A percentile compares a stretch with the other conserved stretches of the same genome.
phyloP scores from a whole-genome alignment of 2,888 invertebrate genomes.

The Unio pictorum region DNA sequence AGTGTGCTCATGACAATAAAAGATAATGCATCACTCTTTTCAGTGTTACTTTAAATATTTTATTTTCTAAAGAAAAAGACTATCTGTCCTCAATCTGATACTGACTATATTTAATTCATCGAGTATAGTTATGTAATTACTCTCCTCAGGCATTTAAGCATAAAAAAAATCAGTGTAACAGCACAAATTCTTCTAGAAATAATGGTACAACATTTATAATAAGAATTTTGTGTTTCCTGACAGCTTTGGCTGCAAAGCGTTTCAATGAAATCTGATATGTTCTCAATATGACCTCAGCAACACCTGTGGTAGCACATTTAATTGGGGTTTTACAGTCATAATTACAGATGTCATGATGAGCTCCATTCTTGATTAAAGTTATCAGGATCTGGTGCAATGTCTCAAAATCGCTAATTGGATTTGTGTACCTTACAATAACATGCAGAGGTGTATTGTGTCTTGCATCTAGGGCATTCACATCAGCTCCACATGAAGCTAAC shows the following conservation, averaged over 20 bases:
- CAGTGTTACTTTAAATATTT: too few relatives aligned
- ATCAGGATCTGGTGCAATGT: constrained; percentile 77
- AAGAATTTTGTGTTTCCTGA: constrained; percentile 78
- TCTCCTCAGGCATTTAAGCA: too few relatives aligned
- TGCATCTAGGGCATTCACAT: constrained; percentile 84
- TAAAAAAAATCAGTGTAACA: constrained; percentile 48
- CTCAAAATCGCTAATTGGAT: constrained; percentile 73
- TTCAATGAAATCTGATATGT: constrained; percentile 73
- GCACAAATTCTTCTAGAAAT: constrained; percentile 62
- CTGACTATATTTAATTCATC: too few relatives aligned
- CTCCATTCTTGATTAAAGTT: constrained; percentile 83
- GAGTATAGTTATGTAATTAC: too few relatives aligned
- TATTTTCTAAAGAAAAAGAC: too few relatives aligned
- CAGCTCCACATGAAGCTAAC: constrained; percentile 86
- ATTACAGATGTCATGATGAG: constrained; percentile 83
- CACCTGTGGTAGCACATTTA: constrained; percentile 75
- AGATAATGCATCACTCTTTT: too few relatives aligned
- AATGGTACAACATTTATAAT: constrained; percentile 54
- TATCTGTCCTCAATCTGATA: too few relatives aligned
- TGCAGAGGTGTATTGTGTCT: constrained; percentile 93
- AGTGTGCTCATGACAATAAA: too few relatives aligned
- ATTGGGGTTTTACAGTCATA: constrained; percentile 57
- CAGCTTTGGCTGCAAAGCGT: constrained; percentile 72
- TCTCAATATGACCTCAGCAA: constrained; percentile 83
- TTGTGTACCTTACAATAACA: constrained; percentile 77